Conservation (phyloP, 2,113 vertebrate species). For the Dasyprocta punctata region DNA sequence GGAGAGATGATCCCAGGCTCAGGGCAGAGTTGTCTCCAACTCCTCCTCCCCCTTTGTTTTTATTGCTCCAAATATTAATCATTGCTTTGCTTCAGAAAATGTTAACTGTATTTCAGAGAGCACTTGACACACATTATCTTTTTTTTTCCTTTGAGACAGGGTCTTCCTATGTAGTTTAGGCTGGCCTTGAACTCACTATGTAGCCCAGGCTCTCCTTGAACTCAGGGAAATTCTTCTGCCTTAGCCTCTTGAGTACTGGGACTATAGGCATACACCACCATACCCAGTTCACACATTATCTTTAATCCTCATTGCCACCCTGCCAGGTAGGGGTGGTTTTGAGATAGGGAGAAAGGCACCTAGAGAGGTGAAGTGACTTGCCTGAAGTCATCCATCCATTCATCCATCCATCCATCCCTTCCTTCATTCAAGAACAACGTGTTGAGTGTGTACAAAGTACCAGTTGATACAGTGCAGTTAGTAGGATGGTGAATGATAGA, state of each 20-base stretch:
- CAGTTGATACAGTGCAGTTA: neutral
- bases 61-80: slow-evolving; percentile 56
- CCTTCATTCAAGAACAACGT: neutral
- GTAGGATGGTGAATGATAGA: slow-evolving; percentile 38
- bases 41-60: neutral
- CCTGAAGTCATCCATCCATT: neutral
- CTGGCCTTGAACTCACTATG: neutral
- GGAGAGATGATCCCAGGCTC: slow-evolving; percentile 25
- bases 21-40: slow-evolving; percentile 47
- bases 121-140: neutral
- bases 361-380: slow-evolving; percentile 23
- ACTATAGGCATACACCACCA: neutral
- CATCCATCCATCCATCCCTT: neutral
- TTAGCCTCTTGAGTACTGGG: neutral
- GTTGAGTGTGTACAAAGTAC: neutral
- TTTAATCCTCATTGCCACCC: slow-evolving; percentile 4
- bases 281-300: neutral
- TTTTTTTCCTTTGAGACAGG: neutral
- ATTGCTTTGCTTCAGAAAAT: slow-evolving; percentile 52
- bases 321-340: slow-evolving; percentile 28
- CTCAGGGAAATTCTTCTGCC: neutral
- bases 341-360: neutral
- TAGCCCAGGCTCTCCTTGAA: neutral
- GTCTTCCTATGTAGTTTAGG: neutral
- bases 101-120: neutral